Base-by-base conservation (phyloP, 2,888 invertebrate genomes). In the Xestobium rufovillosum region DNA sequence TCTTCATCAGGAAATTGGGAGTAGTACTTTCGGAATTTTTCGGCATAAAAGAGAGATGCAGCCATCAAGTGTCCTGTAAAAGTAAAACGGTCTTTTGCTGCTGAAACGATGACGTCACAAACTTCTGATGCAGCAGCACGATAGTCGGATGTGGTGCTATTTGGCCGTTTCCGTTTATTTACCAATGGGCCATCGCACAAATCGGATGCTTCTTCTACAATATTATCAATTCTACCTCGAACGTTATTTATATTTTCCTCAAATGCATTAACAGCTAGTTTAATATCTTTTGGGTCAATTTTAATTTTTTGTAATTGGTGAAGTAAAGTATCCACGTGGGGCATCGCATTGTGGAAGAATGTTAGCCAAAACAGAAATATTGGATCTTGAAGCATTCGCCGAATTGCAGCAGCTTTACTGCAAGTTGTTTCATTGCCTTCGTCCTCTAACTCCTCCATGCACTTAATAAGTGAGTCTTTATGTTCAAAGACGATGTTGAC, bases 281-380 rank as follows among this genome's bases (percentile, higher is more conserved):
- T 26, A 23, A 11, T 36, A 19, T 37, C 23, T 33, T 33, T 16
- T 10, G n/a, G 38, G 17, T 47, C 42, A 1, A 30, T 42, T 35
- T 34, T 26, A 26, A 31, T 34, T 32, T 36, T 23, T 23, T 49
- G 50, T 4, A 54, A 35, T 31, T 50, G 39, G 27, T 46, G 45
- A 27, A 37, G 48, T n/a, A 49, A 41, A 4, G 48, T 39, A 31
- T 55, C 50, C 1, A 49, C 44, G 30, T 51, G 45, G 9, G 48
- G 48, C 51, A 52, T 51, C 10, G 50, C 35, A 31, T 32, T 39
- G 36, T 53, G 44, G 34, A 55, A 54, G 39, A 48, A 38, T 9
- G 34, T 40, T 26, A 56, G 36, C 53, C 55, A 55, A 49, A 49
- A 55, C 12, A 34, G 36, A 34, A 56, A 54, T 6, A 26, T 35